Conservation (phyloP, 1,140 invertebrate genomes). For the Drosophila kepulauana region DNA sequence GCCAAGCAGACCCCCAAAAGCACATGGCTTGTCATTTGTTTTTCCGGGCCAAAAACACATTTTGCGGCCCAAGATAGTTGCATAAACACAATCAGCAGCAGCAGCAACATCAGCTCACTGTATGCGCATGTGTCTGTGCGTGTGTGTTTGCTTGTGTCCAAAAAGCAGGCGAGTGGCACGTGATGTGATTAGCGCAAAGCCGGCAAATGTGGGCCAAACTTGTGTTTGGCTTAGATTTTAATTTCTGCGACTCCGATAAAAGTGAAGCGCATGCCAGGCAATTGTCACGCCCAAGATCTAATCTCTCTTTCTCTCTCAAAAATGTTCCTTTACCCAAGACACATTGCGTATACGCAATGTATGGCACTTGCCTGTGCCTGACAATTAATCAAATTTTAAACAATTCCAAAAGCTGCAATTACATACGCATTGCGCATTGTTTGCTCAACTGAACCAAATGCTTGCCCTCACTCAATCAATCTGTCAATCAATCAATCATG, state of each 20-base stretch:
- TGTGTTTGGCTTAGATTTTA: conserved; percentile 74
- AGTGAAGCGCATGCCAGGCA: conserved; percentile 41
- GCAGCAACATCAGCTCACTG: no score
- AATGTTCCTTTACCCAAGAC: no score
- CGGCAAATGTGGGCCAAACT: conserved; percentile 45
- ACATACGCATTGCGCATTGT: neutral
- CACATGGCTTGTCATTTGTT: conserved; percentile 66
- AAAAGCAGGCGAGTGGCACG: conserved; percentile 44
- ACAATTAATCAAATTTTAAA: conserved; percentile 45
- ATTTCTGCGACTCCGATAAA: conserved; percentile 72
- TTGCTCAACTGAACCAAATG: neutral
- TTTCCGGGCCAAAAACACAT: conserved; percentile 40
- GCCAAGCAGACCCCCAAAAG: conserved; percentile 17
- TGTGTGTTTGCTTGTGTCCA: conserved; percentile 15
- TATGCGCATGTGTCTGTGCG: neutral
- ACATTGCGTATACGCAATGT: neutral
- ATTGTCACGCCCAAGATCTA: conserved; percentile 36
- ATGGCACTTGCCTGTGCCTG: conserved; percentile 4
- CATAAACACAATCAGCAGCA: conserved; percentile 49
- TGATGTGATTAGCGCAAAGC: conserved; percentile 78
- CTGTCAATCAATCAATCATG: conserved; percentile 44
- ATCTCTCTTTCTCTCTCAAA: neutral
- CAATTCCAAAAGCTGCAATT: conserved; percentile 14
- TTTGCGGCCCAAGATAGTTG: conserved; percentile 58
- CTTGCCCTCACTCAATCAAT: conserved; percentile 26